Evolutionary conservation across 1,140 invertebrate genomes (phyloP).

Genomic region (Drosophila oshimai): DNA sequence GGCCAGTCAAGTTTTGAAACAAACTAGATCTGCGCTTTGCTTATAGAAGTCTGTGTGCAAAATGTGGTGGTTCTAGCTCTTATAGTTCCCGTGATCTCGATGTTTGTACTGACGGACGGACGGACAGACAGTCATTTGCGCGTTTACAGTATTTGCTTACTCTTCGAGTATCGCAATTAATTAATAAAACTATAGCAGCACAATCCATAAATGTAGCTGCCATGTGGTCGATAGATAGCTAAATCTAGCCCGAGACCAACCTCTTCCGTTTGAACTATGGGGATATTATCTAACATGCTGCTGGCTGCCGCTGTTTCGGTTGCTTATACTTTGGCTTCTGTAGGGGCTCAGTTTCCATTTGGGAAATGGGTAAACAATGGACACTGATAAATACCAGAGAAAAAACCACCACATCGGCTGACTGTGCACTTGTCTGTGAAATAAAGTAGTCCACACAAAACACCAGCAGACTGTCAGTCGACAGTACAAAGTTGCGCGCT

Average conservation of each 20-base stretch:
- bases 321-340: neutral
- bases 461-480: conserved; percentile 1
- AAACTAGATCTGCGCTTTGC: no score
- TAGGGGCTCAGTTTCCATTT: conserved; percentile 26
- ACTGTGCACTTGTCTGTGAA: conserved; percentile 54
- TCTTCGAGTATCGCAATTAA: no score
- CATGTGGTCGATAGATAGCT: neutral
- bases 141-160: no score
- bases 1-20: no score
- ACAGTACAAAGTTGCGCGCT: neutral
- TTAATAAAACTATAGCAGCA: neutral
- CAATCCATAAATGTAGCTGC: neutral
- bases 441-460: conserved; percentile 56
- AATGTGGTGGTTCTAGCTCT: no score
- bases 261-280: conserved; percentile 19
- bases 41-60: no score
- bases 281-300: conserved; percentile 17
- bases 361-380: conserved; percentile 51
- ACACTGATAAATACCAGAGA: conserved; percentile 44
- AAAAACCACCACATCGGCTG: conserved; percentile 5
- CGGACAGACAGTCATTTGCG: no score
- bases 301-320: conserved; percentile 3
- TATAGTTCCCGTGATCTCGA: no score
- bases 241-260: neutral
- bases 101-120: no score